Conservation (phyloP, 2,113 vertebrate species). For the Colossoma macropomum region DNA sequence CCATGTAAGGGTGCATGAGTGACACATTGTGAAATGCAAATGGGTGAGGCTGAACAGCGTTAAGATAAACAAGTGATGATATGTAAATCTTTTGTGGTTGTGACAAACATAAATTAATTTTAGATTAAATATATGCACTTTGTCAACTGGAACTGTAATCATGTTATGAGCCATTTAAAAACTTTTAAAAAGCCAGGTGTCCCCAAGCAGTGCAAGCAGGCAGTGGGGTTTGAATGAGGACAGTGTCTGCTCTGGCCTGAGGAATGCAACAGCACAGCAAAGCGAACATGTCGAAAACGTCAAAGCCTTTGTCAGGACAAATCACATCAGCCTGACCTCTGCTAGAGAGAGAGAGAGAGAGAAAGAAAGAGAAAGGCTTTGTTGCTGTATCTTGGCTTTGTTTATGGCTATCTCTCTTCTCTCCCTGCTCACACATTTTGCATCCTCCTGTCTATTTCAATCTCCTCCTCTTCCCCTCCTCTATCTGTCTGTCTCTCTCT, state of each 20-base stretch:
- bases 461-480: background rate
- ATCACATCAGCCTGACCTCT: background rate
- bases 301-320: background rate
- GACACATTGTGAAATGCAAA: no score
- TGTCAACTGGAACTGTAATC: no score
- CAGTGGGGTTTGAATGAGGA: background rate
- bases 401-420: background rate
- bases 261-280: background rate
- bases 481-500: background rate
- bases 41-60: no score
- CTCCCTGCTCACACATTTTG: background rate
- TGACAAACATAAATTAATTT: no score
- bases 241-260: background rate
- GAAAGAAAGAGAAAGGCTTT: background rate
- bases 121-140: no score
- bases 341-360: background rate
- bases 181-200: background rate
- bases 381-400: background rate
- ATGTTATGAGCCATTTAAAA: no score
- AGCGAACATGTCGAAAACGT: background rate
- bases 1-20: no score
- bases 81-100: no score
- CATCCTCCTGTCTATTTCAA: constrained; percentile 13
- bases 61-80: no score
- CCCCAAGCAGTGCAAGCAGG: background rate